Percentiles rank a stretch among this genome's conserved stretches.
These are phyloP conservation scores for Lithosia quadra DNA, from an alignment of 2,888 invertebrate genomes.

Conservation along the genomic window DNA sequence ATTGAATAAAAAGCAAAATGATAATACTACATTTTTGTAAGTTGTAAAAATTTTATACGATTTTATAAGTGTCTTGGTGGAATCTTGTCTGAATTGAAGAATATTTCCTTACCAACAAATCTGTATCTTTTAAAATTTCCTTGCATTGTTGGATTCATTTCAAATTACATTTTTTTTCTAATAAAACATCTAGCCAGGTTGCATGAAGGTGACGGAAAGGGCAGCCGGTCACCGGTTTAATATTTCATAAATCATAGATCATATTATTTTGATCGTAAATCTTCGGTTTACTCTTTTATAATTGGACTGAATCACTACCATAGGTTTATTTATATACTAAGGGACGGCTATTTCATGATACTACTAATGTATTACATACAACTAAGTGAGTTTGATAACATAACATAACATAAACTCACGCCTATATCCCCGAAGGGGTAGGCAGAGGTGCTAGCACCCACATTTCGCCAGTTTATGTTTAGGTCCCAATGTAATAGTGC, in stretches of 20 bases:
- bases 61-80: no score
- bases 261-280: not conserved
- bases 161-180: not conserved
- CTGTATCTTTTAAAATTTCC: not conserved
- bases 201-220: conserved; percentile 1
- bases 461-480: no score
- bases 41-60: no score
- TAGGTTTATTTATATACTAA: not conserved
- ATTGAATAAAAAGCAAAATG: not conserved
- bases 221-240: not conserved
- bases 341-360: no score
- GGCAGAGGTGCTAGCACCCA: no score
- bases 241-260: conserved; percentile 1
- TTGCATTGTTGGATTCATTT: not conserved
- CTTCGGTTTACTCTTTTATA: not conserved
- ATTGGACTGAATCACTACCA: not conserved
- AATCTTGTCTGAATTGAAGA: no score
- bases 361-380: no score
- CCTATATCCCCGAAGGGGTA: no score
- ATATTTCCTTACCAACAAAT: not conserved
- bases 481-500: no score
- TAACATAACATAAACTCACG: no score
- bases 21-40: no score
- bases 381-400: no score
- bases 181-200: not conserved